Evolutionary conservation across 2,888 invertebrate species (phyloP).

Genomic region (Dinocampus coccinellae): DNA sequence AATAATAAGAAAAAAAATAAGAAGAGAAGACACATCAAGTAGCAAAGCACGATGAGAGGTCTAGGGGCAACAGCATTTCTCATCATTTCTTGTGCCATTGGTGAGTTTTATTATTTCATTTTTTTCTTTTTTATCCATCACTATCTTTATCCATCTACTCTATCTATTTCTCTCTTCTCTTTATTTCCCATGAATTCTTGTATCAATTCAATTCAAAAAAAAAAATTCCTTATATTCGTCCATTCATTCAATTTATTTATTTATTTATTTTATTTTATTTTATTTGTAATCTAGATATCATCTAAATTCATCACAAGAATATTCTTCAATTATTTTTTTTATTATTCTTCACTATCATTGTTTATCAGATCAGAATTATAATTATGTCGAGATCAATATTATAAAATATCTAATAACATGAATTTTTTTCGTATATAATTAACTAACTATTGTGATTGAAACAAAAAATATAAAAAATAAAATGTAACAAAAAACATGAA

Average conservation of each 20-base stretch:
- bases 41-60: conserved; percentile 51
- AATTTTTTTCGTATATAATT: no score
- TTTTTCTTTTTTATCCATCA: conserved; percentile 34
- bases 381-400: no score
- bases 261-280: background rate
- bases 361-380: no score
- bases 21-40: conserved; percentile 22
- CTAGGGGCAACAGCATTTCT: conserved; percentile 52
- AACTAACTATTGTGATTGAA: no score
- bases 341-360: no score
- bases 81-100: conserved; percentile 58
- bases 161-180: background rate
- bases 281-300: no score
- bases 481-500: no score
- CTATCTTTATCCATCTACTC: background rate
- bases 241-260: background rate
- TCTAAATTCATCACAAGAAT: background rate
- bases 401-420: no score
- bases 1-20: background rate
- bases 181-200: background rate
- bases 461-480: no score
- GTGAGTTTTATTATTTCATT: conserved; percentile 57
- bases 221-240: background rate
- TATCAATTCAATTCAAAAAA: no score
- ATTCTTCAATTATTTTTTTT: no score